phyloP scores from a whole-genome alignment of 2,797 vertebrate genomes.

The Distichodus sexfasciatus region DNA sequence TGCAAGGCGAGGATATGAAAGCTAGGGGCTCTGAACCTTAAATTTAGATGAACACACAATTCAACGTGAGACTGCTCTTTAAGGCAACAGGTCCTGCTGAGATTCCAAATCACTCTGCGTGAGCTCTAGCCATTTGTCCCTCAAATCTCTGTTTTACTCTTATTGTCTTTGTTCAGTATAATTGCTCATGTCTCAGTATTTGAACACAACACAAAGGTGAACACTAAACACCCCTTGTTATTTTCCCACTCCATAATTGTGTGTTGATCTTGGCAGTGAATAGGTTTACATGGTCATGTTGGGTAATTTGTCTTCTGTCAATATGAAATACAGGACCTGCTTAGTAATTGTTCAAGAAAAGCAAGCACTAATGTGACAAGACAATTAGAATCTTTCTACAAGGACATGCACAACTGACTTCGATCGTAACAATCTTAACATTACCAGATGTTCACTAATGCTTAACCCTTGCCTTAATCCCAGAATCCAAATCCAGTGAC shows the following conservation, averaged over 20 bases:
- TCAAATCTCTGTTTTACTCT: background rate
- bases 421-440: too few relatives aligned
- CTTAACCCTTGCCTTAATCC: too few relatives aligned
- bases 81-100: too few relatives aligned
- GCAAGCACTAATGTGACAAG: background rate
- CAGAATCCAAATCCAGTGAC: too few relatives aligned
- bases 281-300: background rate
- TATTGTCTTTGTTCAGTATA: background rate
- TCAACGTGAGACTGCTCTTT: too few relatives aligned
- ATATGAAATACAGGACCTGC: background rate
- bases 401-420: too few relatives aligned
- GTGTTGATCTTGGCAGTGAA: background rate
- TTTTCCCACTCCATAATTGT: background rate
- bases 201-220: slow-evolving; percentile 1
- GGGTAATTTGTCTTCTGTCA: background rate
- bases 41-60: too few relatives aligned
- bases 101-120: too few relatives aligned
- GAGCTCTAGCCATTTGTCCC: background rate
- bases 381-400: background rate
- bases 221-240: background rate
- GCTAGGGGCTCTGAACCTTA: too few relatives aligned
- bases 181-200: background rate
- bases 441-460: too few relatives aligned
- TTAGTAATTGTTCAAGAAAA: background rate
- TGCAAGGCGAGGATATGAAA: too few relatives aligned